Conservation (phyloP, 2,888 invertebrate species). For the Nomada lathburiana region DNA sequence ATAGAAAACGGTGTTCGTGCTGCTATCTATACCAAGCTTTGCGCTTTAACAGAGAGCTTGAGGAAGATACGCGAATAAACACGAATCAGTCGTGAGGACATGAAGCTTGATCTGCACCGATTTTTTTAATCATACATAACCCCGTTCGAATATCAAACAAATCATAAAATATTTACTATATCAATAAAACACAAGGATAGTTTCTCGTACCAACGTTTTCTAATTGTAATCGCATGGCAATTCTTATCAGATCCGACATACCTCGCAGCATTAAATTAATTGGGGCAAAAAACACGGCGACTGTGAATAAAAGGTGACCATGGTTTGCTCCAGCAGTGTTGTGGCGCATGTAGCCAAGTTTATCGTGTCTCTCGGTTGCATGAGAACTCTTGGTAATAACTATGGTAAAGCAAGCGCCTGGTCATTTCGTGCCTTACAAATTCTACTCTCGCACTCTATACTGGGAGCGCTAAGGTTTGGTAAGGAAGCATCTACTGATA, state of each 20-base stretch:
- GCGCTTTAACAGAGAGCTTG: constrained; percentile 11
- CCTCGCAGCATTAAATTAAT: constrained; percentile 10
- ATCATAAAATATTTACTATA: not conserved
- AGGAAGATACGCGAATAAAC: not conserved
- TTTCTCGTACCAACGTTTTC: not conserved
- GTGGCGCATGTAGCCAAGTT: constrained; percentile 80
- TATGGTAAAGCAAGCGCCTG: constrained; percentile 72
- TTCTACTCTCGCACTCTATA: constrained; percentile 79
- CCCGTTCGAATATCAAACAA: not conserved
- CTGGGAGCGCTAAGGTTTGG: constrained; percentile 81
- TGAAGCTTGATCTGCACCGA: not conserved
- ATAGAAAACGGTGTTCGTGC: constrained; percentile 22
- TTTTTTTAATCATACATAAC: constrained; percentile 14
- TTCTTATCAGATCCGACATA: constrained; percentile 1
- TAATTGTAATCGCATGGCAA: constrained; percentile 48
- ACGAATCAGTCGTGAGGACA: not conserved
- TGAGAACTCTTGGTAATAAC: constrained; percentile 72
- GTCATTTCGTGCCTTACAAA: constrained; percentile 80
- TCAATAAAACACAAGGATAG: not conserved
- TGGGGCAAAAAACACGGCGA: not conserved
- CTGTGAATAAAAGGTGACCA: constrained; percentile 60
- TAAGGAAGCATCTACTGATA: constrained; percentile 65
- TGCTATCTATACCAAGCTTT: constrained; percentile 39
- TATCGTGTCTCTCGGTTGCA: constrained; percentile 77
- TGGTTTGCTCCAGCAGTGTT: constrained; percentile 79